A percentile compares a stretch with the other conserved stretches of the same genome.
Conservation (phyloP, 2,113 vertebrate genomes). For the Glareola pratincola region DNA sequence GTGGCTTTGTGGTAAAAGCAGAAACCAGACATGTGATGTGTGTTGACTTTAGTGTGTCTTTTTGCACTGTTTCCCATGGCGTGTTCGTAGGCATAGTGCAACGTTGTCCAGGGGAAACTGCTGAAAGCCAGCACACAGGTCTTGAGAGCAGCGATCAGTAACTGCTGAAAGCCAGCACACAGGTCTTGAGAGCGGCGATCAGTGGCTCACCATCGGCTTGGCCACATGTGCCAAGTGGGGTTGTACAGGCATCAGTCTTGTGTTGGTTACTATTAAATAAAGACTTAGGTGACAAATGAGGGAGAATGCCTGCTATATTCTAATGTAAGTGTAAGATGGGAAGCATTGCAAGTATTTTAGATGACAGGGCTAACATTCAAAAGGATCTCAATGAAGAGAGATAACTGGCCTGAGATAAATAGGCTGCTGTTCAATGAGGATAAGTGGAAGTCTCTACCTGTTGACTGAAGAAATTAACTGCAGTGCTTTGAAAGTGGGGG, state of each 20-base stretch:
- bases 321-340: neutral
- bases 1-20: neutral
- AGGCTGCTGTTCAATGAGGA: neutral
- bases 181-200: neutral
- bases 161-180: neutral
- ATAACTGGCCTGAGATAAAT: neutral
- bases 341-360: neutral
- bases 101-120: neutral
- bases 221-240: accelerated
- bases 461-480: neutral
- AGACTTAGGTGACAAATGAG: neutral
- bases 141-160: accelerated
- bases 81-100: neutral
- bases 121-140: neutral
- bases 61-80: neutral
- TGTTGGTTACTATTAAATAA: neutral
- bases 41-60: neutral
- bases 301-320: neutral
- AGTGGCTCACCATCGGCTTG: neutral
- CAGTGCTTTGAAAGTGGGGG: accelerated
- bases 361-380: neutral
- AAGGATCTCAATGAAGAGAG: neutral
- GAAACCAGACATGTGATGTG: neutral
- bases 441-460: neutral
- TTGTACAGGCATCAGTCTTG: neutral